Conservation (phyloP, 2,888 invertebrate genomes). For the Alentia gelatinosa region DNA sequence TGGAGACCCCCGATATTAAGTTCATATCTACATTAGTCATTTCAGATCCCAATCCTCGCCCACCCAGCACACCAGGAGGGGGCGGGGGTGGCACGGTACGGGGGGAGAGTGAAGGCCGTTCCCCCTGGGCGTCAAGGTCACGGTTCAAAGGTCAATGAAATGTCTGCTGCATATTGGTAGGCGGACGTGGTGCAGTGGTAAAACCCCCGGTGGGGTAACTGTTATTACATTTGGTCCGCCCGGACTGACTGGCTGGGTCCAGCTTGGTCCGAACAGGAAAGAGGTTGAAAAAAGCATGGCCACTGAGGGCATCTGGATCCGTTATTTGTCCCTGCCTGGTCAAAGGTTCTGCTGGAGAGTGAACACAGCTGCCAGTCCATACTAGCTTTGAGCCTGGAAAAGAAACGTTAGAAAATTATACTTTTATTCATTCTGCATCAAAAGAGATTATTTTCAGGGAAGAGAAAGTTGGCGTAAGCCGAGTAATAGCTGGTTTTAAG, state of each 20-base stretch:
- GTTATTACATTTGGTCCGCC: slow-evolving; percentile 17
- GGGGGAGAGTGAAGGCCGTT: not conserved
- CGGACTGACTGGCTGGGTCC: not conserved
- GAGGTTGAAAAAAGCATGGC: not conserved
- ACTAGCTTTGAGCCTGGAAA: too few species aligned
- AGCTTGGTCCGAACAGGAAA: not conserved
- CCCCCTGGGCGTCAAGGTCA: not conserved
- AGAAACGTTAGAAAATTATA: too few species aligned
- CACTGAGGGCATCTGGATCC: not conserved
- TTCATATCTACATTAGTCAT: slow-evolving; percentile 47
- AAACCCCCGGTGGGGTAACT: not conserved
- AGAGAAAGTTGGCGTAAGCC: too few species aligned
- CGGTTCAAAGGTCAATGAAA: slow-evolving; percentile 16
- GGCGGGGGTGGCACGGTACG: not conserved
- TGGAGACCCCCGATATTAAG: slow-evolving; percentile 17
- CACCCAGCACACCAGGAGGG: not conserved
- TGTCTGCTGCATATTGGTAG: slow-evolving; percentile 34
- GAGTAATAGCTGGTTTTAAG: too few species aligned
- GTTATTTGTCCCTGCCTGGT: not conserved
- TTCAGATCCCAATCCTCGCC: slow-evolving; percentile 31
- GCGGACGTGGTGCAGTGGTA: not conserved
- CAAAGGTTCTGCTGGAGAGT: not conserved
- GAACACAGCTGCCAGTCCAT: too few species aligned
- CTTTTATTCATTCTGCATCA: too few species aligned
- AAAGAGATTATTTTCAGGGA: too few species aligned